These are phyloP conservation scores for Pyrocoelia pectoralis DNA, from an alignment of 2,888 invertebrate genomes.

Conservation along the genomic window DNA sequence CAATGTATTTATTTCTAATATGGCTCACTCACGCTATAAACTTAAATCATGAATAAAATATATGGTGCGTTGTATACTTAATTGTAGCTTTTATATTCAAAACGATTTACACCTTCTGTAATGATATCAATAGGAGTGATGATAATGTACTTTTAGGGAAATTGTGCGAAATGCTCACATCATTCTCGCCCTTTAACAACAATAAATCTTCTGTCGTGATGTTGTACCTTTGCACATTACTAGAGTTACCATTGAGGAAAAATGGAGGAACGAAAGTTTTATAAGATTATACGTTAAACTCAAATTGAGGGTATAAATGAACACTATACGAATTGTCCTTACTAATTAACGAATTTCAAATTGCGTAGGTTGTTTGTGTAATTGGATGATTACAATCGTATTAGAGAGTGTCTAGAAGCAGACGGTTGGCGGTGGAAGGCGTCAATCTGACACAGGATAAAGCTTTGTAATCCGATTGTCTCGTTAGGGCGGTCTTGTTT, in stretches of 20 bases:
- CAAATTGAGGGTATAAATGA: constrained; percentile 6
- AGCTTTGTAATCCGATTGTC: constrained; percentile 59
- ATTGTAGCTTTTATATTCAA: constrained; percentile 19
- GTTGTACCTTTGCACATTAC: no score
- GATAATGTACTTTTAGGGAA: background rate
- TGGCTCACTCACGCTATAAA: constrained; percentile 17
- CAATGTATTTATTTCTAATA: constrained; percentile 19
- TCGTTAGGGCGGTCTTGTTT: constrained; percentile 57
- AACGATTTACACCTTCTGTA: constrained; percentile 9
- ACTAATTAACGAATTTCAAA: constrained; percentile 28
- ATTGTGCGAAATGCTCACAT: no score
- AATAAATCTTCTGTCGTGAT: no score
- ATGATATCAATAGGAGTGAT: background rate
- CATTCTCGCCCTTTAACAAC: no score
- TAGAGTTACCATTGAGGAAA: no score
- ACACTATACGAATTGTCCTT: background rate
- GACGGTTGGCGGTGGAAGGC: constrained; percentile 49
- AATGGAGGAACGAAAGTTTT: no score
- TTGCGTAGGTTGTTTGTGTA: constrained; percentile 39
- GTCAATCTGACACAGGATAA: constrained; percentile 57
- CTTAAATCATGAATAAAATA: constrained; percentile 11
- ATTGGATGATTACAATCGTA: constrained; percentile 55
- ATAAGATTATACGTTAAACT: background rate
- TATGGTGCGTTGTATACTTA: constrained; percentile 5
- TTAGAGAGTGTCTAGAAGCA: constrained; percentile 44